A percentile compares a stretch with the other conserved stretches of the same genome.
These are phyloP conservation scores for Drosophila bifasciata DNA, from an alignment of 1,140 invertebrate genomes.

Conservation along the genomic window DNA sequence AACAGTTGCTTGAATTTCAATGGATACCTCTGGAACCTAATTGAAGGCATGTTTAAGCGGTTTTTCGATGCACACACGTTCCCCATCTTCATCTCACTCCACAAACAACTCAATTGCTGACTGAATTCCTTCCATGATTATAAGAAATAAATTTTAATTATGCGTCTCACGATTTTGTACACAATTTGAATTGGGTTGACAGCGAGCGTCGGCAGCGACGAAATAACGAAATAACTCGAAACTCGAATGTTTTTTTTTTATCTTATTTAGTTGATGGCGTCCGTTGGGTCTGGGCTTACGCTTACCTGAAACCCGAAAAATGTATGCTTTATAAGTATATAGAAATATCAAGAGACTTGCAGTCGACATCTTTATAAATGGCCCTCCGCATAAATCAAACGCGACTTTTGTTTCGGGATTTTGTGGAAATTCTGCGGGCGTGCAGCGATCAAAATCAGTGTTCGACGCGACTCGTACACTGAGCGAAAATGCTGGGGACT, in stretches of 20 bases:
- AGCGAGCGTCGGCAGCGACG: slow-evolving; percentile 47
- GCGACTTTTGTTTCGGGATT: slow-evolving; percentile 55
- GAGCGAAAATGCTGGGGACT: slow-evolving; percentile 25
- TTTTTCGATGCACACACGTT: slow-evolving; percentile 12
- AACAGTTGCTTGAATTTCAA: too few species aligned
- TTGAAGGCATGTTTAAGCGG: slow-evolving; percentile 6
- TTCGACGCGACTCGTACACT: slow-evolving; percentile 17
- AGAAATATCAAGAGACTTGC: slow-evolving; percentile 45
- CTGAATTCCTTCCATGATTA: slow-evolving; percentile 59
- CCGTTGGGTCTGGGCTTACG: too few species aligned
- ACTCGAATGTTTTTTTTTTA: slow-evolving; percentile 44
- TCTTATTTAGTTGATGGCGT: slow-evolving; percentile 34
- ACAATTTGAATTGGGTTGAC: slow-evolving; percentile 82
- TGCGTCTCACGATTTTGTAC: slow-evolving; percentile 78
- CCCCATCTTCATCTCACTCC: not conserved
- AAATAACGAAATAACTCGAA: slow-evolving; percentile 43
- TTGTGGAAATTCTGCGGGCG: slow-evolving; percentile 75
- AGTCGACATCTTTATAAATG: slow-evolving; percentile 80
- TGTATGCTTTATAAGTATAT: slow-evolving; percentile 32
- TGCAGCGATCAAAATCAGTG: slow-evolving; percentile 62
- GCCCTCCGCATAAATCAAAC: slow-evolving; percentile 74
- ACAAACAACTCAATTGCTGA: slow-evolving; percentile 69
- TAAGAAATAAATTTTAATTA: slow-evolving; percentile 77
- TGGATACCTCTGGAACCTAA: too few species aligned
- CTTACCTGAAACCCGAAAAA: slow-evolving; percentile 50